phyloP scores from a whole-genome alignment of 2,888 invertebrate genomes.

The Phengaris arion region DNA sequence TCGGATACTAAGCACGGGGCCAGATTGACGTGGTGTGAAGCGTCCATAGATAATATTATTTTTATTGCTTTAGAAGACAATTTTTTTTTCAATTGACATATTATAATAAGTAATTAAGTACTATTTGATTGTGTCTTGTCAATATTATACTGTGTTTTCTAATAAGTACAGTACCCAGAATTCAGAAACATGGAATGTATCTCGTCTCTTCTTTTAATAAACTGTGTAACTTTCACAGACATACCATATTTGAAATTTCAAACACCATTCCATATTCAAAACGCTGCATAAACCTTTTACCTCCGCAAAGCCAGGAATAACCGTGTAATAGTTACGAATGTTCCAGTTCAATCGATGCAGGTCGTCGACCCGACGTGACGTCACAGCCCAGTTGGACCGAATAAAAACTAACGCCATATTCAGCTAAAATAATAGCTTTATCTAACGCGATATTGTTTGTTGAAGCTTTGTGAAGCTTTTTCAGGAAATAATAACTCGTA shows the following conservation, averaged over 20 bases:
- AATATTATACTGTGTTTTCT: too few species aligned
- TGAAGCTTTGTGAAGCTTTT: conserved; percentile 3
- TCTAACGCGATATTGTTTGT: neutral
- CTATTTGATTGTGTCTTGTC: too few species aligned
- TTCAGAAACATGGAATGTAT: too few species aligned
- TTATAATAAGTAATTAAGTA: too few species aligned
- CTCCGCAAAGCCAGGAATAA: conserved; percentile 5
- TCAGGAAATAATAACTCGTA: conserved; percentile 3
- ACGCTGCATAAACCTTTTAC: neutral
- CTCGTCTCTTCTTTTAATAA: too few species aligned
- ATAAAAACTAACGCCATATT: conserved; percentile 9
- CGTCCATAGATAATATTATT: too few species aligned
- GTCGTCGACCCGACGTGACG: neutral
- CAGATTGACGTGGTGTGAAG: too few species aligned
- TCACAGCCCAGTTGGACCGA: conserved; percentile 11
- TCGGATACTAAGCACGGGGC: too few species aligned
- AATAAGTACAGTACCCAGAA: too few species aligned
- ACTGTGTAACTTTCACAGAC: too few species aligned
- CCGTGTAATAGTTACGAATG: neutral
- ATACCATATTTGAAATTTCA: neutral
- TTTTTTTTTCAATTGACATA: too few species aligned
- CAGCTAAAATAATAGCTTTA: conserved; percentile 9
- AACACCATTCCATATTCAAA: conserved; percentile 8
- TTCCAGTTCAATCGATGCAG: conserved; percentile 7
- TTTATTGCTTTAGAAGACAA: too few species aligned